A percentile compares a stretch with the other conserved stretches of the same genome.
These are phyloP conservation scores for Elgonia sp. DNA, from an alignment of 2,888 invertebrate species.

Conservation along the genomic window DNA sequence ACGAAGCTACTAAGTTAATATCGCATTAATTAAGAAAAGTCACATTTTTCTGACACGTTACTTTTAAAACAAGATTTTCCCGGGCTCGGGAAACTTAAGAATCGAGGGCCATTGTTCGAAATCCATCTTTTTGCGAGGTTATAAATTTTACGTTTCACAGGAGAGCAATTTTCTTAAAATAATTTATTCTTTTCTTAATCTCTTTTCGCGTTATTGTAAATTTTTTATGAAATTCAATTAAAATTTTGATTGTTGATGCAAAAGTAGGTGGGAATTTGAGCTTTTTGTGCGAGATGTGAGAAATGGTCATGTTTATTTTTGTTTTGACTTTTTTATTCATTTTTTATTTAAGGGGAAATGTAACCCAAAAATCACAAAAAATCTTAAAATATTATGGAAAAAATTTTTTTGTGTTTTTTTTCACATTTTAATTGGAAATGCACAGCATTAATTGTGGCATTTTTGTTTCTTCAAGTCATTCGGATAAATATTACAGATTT, in stretches of 20 bases:
- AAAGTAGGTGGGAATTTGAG: too few relatives aligned
- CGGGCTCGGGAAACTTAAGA: slow-evolving; percentile 11
- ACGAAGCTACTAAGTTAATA: slow-evolving; percentile 58
- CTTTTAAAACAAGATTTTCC: slow-evolving; percentile 24
- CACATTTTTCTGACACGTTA: slow-evolving; percentile 57
- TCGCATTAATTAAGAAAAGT: slow-evolving; percentile 69
- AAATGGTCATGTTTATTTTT: too few relatives aligned
- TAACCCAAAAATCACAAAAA: too few relatives aligned
- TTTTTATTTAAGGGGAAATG: too few relatives aligned
- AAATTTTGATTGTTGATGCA: not conserved
- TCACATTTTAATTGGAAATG: too few relatives aligned
- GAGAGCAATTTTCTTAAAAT: slow-evolving; percentile 10
- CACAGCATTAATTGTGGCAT: too few relatives aligned
- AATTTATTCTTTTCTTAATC: slow-evolving; percentile 1
- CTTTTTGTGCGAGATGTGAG: too few relatives aligned
- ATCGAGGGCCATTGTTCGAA: slow-evolving; percentile 44
- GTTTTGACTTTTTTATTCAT: too few relatives aligned
- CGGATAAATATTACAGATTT: too few relatives aligned
- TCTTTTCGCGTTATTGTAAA: not conserved
- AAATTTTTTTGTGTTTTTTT: too few relatives aligned
- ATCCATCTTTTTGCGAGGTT: slow-evolving; percentile 11
- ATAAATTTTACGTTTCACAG: slow-evolving; percentile 9
- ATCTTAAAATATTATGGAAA: too few relatives aligned
- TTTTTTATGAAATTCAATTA: not conserved
- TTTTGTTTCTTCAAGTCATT: too few relatives aligned